A percentile compares a stretch with the other conserved stretches of the same genome.
Evolutionary conservation across 2,797 vertebrate genomes (phyloP).

Genomic region (Tarsius wallacei): DNA sequence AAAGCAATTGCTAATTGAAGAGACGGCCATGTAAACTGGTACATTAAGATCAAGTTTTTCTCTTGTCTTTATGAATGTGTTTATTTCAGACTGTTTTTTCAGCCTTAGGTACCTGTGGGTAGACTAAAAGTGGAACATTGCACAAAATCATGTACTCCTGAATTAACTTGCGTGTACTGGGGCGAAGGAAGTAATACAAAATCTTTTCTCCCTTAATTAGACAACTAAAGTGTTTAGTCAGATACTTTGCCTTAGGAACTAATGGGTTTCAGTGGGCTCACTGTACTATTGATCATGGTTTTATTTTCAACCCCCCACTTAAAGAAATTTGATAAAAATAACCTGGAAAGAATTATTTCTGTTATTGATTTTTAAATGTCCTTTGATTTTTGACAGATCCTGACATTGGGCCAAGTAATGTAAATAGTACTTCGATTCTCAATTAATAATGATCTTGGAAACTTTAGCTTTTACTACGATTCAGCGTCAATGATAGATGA

Average conservation of each 20-base stretch:
- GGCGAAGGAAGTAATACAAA: fast-evolving
- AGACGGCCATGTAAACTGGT: too few species aligned
- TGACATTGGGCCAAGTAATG: neutral
- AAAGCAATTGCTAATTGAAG: neutral
- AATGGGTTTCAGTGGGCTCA: neutral
- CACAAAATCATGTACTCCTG: neutral
- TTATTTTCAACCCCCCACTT: neutral
- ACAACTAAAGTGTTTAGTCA: neutral
- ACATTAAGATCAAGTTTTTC: neutral
- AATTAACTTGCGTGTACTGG: neutral
- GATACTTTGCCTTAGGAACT: neutral
- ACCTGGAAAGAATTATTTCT: neutral
- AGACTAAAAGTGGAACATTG: neutral
- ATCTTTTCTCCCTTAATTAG: neutral
- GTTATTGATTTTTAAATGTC: conserved; percentile 51
- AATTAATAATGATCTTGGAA: neutral
- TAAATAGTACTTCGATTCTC: conserved; percentile 19
- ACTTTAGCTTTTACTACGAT: neutral
- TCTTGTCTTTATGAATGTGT: neutral
- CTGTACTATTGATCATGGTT: neutral
- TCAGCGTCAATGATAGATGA: neutral
- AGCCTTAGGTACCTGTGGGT: neutral
- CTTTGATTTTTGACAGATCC: conserved; percentile 12
- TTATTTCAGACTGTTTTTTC: neutral
- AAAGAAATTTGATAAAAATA: conserved; percentile 45